Percentiles rank a stretch among this genome's conserved stretches.
phyloP scores from a whole-genome alignment of 2,888 invertebrate genomes.

The Xestobium rufovillosum region DNA sequence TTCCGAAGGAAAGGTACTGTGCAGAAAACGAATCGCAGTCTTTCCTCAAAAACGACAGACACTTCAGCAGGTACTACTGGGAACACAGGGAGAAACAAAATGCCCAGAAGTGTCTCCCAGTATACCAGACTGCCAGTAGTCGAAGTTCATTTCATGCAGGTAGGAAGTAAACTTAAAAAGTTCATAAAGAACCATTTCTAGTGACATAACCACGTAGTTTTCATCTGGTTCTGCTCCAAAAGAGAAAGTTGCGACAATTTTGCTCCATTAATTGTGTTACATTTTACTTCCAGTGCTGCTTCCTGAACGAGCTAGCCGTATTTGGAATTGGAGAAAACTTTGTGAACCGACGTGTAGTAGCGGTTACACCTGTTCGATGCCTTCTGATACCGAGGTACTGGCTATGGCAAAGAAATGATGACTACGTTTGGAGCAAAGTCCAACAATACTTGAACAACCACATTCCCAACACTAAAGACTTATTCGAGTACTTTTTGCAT shows the following conservation, averaged over 20 bases:
- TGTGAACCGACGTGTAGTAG: slow-evolving; percentile 36
- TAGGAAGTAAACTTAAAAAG: too few species aligned
- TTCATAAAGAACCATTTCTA: slow-evolving; percentile 4
- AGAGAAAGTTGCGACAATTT: too few species aligned
- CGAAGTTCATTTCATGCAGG: slow-evolving; percentile 1
- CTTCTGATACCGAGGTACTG: slow-evolving; percentile 39
- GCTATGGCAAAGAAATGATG: slow-evolving; percentile 37
- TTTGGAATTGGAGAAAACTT: slow-evolving; percentile 34
- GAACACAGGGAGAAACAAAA: too few species aligned
- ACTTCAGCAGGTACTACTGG: not conserved
- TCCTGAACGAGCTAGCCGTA: slow-evolving; percentile 41
- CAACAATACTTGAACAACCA: slow-evolving; percentile 35
- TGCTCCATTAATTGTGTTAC: too few species aligned
- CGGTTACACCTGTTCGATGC: slow-evolving; percentile 34
- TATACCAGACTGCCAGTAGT: not conserved
- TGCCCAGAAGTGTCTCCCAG: too few species aligned
- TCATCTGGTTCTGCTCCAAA: too few species aligned
- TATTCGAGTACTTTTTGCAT: too few species aligned
- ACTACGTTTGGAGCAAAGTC: slow-evolving; percentile 41
- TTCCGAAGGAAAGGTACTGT: too few species aligned
- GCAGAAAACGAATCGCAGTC: too few species aligned
- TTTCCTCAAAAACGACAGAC: not conserved
- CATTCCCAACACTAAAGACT: slow-evolving; percentile 35
- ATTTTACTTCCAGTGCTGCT: slow-evolving; percentile 43
- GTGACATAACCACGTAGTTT: too few species aligned